A percentile compares a stretch with the other conserved stretches of the same genome.
Evolutionary conservation across 2,113 vertebrate species (phyloP).

Genomic region (Nesoenas mayeri): DNA sequence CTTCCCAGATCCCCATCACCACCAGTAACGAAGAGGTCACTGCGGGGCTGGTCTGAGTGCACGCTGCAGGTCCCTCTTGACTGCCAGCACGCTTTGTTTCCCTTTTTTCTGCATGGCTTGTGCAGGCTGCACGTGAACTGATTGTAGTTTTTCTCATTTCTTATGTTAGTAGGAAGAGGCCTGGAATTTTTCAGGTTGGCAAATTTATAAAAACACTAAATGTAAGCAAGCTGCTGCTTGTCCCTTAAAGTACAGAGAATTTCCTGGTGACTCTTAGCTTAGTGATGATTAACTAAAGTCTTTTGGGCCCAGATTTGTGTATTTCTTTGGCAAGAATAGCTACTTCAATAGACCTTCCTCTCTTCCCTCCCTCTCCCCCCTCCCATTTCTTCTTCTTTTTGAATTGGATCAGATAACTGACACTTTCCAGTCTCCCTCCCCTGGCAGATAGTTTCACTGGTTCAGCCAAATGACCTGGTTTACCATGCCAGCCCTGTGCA

Average conservation of each 20-base stretch:
- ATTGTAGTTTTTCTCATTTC: background rate
- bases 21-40: background rate
- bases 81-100: slow-evolving; percentile 20
- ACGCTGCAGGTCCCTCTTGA: background rate
- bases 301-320: background rate
- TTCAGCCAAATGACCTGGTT: background rate
- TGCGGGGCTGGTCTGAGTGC: background rate
- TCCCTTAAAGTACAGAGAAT: background rate
- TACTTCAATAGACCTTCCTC: background rate
- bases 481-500: background rate
- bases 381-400: background rate
- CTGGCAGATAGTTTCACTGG: background rate
- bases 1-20: background rate
- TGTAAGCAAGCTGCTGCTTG: background rate
- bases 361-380: background rate
- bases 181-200: background rate
- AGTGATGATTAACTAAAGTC: background rate
- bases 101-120: slow-evolving; percentile 52
- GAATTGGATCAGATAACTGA: background rate
- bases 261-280: background rate
- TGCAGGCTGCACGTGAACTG: background rate
- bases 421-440: background rate
- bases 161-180: background rate
- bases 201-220: background rate
- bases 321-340: background rate